Evolutionary conservation across 1,140 invertebrate species (phyloP), one percentile per base, ranked within the genome.

Genomic region (Holcopasites calliopsidis): DNA sequence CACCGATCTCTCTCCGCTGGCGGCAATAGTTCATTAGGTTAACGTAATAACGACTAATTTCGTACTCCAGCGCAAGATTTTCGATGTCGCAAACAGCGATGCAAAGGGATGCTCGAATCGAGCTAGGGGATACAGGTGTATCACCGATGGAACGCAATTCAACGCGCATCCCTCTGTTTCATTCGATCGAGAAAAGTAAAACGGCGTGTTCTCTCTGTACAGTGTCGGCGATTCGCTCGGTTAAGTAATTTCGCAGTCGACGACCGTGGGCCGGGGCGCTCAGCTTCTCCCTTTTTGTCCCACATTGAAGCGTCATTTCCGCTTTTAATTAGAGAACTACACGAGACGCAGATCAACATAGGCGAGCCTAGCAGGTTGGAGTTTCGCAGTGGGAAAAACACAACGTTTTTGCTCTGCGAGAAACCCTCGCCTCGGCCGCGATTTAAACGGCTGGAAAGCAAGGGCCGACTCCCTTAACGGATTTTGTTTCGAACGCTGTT

Each of bases 131-230:
- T n/a, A n/a, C n/a, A n/a, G n/a, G n/a, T n/a, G n/a, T n/a, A n/a
- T n/a, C n/a, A n/a, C n/a, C n/a, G n/a, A n/a, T n/a, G n/a, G n/a
- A n/a, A 61, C 28, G 58, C 77, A 81, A 82, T 82, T 82, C 77
- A 82, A 81, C 35, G 58, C 69, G 42, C 44, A 62, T 35, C 31
- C 40, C 49, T 55, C 47, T 54, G 61, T 72, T 77, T 81, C 73
- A 82, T 77, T 81, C 35, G 62, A 82, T 82, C 80, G 50, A 71
- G 50, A 60, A 75, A 82, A 72, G 38, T 79, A 52, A 13, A 6
- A 18, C 5, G 3, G 10, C 44, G 16, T 2, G 44, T 47, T n/a
- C n/a, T 4, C 16, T n/a, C 4, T 13, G 52, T 35, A 13, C 23
- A 35, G 5, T n/a, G 16, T 16, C 35, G 35, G 23, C 33, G 40